Evolutionary conservation across 1,140 invertebrate species (phyloP).

Genomic region (Drosophila prosaltans): DNA sequence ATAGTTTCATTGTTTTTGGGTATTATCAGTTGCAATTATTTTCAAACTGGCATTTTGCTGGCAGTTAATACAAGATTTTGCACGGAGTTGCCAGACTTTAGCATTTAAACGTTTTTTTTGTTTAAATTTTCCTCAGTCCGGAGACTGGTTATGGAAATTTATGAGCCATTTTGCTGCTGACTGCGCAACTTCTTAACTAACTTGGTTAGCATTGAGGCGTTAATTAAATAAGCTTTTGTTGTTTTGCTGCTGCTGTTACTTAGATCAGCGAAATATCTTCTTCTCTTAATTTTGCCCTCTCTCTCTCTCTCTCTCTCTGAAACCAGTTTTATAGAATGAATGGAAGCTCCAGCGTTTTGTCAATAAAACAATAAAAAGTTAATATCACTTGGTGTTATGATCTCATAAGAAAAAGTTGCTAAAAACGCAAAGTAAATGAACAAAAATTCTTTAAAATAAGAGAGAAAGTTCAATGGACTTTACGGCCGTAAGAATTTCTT

Average conservation of each 20-base stretch:
- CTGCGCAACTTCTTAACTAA: constrained; percentile 32
- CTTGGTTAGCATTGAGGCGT: constrained; percentile 53
- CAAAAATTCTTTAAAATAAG: constrained; percentile 14
- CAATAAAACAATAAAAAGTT: constrained; percentile 56
- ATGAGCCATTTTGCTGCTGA: constrained; percentile 33
- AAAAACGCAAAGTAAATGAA: constrained; percentile 32
- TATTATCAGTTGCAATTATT: too few relatives aligned
- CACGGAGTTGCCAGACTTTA: constrained; percentile 14
- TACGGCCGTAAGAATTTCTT: constrained; percentile 23
- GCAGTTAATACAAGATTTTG: too few relatives aligned
- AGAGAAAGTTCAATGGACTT: constrained; percentile 69
- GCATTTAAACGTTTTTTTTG: neutral
- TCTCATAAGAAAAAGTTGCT: constrained; percentile 75
- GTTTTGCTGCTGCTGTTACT: constrained; percentile 49
- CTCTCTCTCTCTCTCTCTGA: constrained; percentile 36
- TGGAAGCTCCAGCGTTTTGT: constrained; percentile 55
- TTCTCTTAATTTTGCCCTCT: constrained; percentile 36
- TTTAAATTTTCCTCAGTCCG: constrained; percentile 17
- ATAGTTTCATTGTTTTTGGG: too few relatives aligned
- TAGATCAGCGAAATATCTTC: constrained; percentile 59
- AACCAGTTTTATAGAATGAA: constrained; percentile 63
- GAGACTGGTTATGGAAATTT: constrained; percentile 13
- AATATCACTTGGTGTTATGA: constrained; percentile 60
- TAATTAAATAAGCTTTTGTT: constrained; percentile 72
- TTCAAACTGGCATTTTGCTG: too few relatives aligned